These are phyloP conservation scores for Callipepla squamata DNA, from an alignment of 2,113 vertebrate genomes.

Conservation along the genomic window DNA sequence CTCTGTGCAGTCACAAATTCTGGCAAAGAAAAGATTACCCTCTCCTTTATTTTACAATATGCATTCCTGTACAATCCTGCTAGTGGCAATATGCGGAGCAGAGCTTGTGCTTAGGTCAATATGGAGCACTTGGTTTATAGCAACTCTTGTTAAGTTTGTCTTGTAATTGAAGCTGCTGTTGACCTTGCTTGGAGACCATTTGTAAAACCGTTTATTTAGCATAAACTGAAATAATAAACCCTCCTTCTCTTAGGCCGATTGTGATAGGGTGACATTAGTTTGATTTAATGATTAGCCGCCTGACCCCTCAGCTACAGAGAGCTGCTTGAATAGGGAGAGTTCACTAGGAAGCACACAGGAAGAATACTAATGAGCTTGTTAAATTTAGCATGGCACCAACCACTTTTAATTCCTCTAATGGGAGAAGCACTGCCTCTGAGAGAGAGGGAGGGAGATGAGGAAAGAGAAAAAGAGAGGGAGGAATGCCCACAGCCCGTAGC, in stretches of 20 bases:
- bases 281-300: conserved; percentile 95
- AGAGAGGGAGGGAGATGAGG: conserved; percentile 49
- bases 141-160: conserved; percentile 87
- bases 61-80: conserved; percentile 81
- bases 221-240: conserved; percentile 92
- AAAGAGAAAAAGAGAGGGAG: background rate
- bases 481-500: conserved; percentile 51
- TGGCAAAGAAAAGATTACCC: conserved; percentile 82
- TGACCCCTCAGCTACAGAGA: conserved; percentile 89
- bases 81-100: conserved; percentile 74
- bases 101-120: conserved; percentile 82
- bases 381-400: conserved; percentile 88
- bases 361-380: conserved; percentile 91
- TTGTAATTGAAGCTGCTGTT: conserved; percentile 89
- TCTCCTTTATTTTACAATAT: conserved; percentile 83
- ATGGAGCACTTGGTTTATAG: conserved; percentile 84
- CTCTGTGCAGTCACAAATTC: conserved; percentile 83
- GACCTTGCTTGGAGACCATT: conserved; percentile 89
- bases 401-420: conserved; percentile 86
- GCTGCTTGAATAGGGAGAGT: conserved; percentile 84
- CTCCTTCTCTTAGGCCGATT: conserved; percentile 82
- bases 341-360: conserved; percentile 82
- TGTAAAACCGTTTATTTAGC: conserved; percentile 91
- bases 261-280: conserved; percentile 89
- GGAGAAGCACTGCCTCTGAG: conserved; percentile 77